These are phyloP conservation scores for Orchesella cincta DNA, from an alignment of 1,140 invertebrate genomes.

Conservation along the genomic window DNA sequence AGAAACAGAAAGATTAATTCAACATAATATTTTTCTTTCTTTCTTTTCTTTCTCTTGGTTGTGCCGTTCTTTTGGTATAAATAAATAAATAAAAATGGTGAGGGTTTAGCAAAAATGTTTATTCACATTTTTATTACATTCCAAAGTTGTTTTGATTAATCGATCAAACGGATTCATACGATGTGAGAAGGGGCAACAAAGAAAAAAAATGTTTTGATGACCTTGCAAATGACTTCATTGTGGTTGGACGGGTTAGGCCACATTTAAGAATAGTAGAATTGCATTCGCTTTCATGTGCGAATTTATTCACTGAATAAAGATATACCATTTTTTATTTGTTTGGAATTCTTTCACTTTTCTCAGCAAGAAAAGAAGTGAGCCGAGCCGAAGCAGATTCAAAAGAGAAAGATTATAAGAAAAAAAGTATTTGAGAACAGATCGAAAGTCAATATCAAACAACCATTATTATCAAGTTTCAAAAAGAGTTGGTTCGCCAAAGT, in stretches of 20 bases:
- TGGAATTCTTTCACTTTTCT: background rate
- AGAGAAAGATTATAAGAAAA: too few relatives aligned
- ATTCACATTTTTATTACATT: slow-evolving; percentile 3
- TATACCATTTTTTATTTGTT: background rate
- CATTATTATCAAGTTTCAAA: too few relatives aligned
- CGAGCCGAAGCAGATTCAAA: too few relatives aligned
- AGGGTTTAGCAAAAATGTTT: too few relatives aligned
- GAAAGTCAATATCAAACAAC: too few relatives aligned
- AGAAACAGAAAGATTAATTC: too few relatives aligned
- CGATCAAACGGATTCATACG: background rate
- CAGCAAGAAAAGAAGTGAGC: background rate
- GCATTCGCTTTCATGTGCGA: background rate
- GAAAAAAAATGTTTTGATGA: background rate
- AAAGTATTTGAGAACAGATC: too few relatives aligned
- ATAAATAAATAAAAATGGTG: background rate
- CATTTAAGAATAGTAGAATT: background rate
- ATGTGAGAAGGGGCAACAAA: background rate
- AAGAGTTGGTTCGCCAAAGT: too few relatives aligned
- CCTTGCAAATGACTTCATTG: slow-evolving; percentile 16
- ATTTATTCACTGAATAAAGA: background rate
- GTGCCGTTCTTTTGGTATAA: too few relatives aligned
- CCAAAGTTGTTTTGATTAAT: slow-evolving; percentile 17
- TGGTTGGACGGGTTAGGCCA: slow-evolving; percentile 3
- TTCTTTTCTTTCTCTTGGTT: too few relatives aligned
- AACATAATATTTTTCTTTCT: too few relatives aligned